Evolutionary conservation across 92 coral and sea anemone genomes (phyloP), one percentile per base, ranked within the genome.

Genomic region (Epizoanthus stellaris): DNA sequence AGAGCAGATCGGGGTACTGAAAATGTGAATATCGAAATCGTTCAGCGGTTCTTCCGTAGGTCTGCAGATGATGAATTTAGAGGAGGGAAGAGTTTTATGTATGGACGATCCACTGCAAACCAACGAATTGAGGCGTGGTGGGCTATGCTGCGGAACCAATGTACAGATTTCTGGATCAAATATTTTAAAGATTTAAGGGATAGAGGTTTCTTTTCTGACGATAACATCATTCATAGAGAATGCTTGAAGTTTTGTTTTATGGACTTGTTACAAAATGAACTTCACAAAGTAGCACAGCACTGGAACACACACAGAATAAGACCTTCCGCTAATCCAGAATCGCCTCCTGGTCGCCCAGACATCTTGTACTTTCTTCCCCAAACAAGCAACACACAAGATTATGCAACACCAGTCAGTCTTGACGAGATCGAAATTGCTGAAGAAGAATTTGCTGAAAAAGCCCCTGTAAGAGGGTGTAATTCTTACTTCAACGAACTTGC

Each of bases 301-400:
- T 30, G 84, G 85, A 80, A 64, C 19, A 43, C 67, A 4, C 85
- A 80, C 59, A 53, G 59, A 16, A 80, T 80, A 36, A 38, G 74
- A 62, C 85, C 60, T 65, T 40, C 66, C 47, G 14, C 70, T 21
- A 60, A 80, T 38, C 71, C 73, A 58, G 84, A 80, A 58, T 80
- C 72, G 15, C 84, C 84, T 14, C 60, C 72, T 25, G 84, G 84
- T 62, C 71, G 84, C 21, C 84, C 84, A 62, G 84, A 80, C 65
- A 58, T 69, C 58, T 30, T 67, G 43, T 80, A 80, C 56, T 80
- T 62, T 61, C 56, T 65, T 42, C 85, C 85, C 7, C 73, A 80
- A 70, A 57, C 71, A 62, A 80, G 54, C 21, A 71, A 62, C 36
- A 80, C 75, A 6, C 25, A 34, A 13, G 85, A 80, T 64, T 80